Evolutionary conservation across 2,113 vertebrate species (phyloP), one percentile per base, ranked within the genome.

Genomic region (Pseudolaguvia tuberculata): DNA sequence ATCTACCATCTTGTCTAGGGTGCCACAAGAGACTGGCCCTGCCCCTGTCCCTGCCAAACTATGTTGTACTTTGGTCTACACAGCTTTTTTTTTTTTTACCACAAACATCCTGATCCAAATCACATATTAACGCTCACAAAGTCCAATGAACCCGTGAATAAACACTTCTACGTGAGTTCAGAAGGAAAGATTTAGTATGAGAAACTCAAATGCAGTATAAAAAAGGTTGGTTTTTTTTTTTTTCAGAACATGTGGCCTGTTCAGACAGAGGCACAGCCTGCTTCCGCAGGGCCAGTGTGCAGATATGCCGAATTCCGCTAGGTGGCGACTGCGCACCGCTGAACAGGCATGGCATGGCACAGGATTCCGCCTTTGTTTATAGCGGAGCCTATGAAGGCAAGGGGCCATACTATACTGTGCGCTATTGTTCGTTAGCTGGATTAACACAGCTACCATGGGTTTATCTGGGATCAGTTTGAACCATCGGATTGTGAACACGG

Each of bases 321-420:
- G 90, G 85, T 42, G 90, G 87, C 84, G 80, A 79, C 85, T 15
- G 80, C 57, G 87, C 21, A 78, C 20, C 72, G 42, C 68, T 77
- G 59, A 72, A 59, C 74, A 70, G 83, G 82, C 86, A 87, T 48
- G 55, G 83, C 73, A 85, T 86, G 86, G 86, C 79, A 62, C 57
- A 47, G 42, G 68, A 85, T 87, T 87, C 84, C 87, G 88, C 86
- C 91, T 91, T 92, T 92, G 91, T 90, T 91, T 92, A 89, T 88
- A 90, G 78, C 58, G 90, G 89, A 92, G 90, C 87, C 89, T 87
- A 79, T 84, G 84, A 87, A 86, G 87, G 88, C 87, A 77, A 88
- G 88, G 87, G 85, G 87, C 89, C 90, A 92, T 89, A 88, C 89
- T 82, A n/a, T n/a, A 85, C 84, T 87, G 73, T 69, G 79, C 58